phyloP scores from a whole-genome alignment of 1,140 invertebrate species.

The Paracyclopina nana region DNA sequence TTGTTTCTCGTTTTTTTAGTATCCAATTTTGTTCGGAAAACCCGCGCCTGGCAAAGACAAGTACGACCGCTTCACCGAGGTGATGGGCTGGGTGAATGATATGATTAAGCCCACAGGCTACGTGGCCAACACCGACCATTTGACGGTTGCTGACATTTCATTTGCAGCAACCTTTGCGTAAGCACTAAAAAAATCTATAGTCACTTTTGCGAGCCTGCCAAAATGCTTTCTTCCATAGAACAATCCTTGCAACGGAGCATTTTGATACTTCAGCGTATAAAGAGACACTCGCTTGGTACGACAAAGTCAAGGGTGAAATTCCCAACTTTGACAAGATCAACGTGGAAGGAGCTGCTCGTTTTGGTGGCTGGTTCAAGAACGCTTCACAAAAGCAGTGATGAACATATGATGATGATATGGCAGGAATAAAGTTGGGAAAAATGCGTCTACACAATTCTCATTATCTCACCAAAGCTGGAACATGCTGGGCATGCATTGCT shows the following conservation, averaged over 20 bases:
- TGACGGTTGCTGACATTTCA: neutral
- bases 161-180: neutral
- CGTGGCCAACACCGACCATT: neutral
- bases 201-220: too few species aligned
- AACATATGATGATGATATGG: too few species aligned
- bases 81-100: constrained; percentile 1
- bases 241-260: neutral
- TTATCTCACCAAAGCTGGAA: too few species aligned
- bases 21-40: neutral
- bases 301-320: neutral
- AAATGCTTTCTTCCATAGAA: too few species aligned
- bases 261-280: neutral
- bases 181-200: too few species aligned
- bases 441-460: too few species aligned
- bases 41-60: neutral
- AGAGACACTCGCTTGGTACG: neutral
- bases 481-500: too few species aligned
- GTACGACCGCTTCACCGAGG: neutral
- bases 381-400: too few species aligned
- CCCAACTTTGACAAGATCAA: constrained; percentile 5
- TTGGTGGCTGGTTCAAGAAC: constrained; percentile 1
- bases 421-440: too few species aligned
- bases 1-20: neutral
- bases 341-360: neutral
- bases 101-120: neutral